A percentile compares a stretch with the other conserved stretches of the same genome.
Conservation (phyloP, 2,113 vertebrate species). For the Paramormyrops kingsleyae region DNA sequence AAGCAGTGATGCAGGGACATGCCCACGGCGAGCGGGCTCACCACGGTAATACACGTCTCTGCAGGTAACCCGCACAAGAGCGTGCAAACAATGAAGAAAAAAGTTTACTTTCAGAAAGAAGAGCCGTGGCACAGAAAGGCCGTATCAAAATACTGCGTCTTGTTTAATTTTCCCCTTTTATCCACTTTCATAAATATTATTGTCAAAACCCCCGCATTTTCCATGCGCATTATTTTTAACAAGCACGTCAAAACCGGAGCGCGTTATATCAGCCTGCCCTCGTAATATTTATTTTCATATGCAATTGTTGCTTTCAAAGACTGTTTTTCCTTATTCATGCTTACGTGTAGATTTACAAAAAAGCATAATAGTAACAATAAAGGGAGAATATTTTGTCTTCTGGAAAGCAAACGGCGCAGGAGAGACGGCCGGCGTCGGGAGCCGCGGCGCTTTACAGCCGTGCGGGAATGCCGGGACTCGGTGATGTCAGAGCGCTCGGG, state of each 20-base stretch:
- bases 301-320: neutral
- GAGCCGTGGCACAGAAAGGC: neutral
- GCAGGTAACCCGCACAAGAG: neutral
- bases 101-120: neutral
- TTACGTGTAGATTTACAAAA: neutral
- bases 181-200: slow-evolving; percentile 18
- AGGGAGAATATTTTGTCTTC: neutral
- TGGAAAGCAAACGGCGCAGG: neutral
- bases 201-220: neutral
- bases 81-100: neutral
- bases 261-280: neutral
- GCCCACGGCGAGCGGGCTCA: neutral
- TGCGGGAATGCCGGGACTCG: slow-evolving; percentile 85
- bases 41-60: neutral
- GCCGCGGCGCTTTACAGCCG: slow-evolving; percentile 65
- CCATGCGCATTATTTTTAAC: neutral
- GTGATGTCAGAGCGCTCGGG: slow-evolving; percentile 94
- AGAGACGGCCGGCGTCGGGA: slow-evolving; percentile 32
- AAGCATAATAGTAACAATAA: neutral
- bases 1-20: neutral
- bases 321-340: neutral
- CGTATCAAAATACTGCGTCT: neutral
- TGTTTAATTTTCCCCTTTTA: slow-evolving; percentile 29
- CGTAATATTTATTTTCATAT: neutral
- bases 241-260: neutral